A percentile compares a stretch with the other conserved stretches of the same genome.
phyloP scores from a whole-genome alignment of 2,888 invertebrate genomes.

The Drosophila mulleri region DNA sequence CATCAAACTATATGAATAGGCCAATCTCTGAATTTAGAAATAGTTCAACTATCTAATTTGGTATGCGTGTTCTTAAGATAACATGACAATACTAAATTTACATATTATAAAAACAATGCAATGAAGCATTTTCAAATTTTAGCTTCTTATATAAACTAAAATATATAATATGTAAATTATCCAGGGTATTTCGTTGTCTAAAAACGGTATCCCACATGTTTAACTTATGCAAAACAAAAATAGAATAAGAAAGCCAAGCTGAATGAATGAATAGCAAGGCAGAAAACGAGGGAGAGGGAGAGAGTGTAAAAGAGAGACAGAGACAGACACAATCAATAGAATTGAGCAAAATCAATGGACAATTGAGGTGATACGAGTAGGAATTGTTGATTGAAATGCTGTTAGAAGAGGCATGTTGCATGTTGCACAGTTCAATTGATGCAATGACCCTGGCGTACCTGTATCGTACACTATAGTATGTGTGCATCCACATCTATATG shows the following conservation, averaged over 20 bases:
- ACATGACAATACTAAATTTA: background rate
- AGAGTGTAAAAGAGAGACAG: background rate
- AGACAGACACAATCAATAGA: conserved; percentile 41
- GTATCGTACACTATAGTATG: conserved; percentile 4
- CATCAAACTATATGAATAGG: no score
- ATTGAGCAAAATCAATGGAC: conserved; percentile 44
- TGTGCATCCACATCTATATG: background rate
- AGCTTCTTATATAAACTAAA: background rate
- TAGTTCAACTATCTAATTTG: background rate
- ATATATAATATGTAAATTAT: no score
- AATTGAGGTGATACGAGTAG: conserved; percentile 11
- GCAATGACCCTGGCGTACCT: conserved; percentile 17
- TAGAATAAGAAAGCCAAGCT: conserved; percentile 2
- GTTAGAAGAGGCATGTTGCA: conserved; percentile 3
- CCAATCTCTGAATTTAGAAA: background rate
- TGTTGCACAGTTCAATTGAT: conserved; percentile 24
- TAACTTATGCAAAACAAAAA: conserved; percentile 1
- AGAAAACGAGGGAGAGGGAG: background rate
- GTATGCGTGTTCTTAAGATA: background rate
- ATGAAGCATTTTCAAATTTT: no score
- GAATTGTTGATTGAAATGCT: conserved; percentile 35
- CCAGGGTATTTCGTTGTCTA: conserved; percentile 8
- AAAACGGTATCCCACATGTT: background rate
- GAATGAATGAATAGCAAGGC: conserved; percentile 14
- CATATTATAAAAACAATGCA: no score